Evolutionary conservation across 2,888 invertebrate species (phyloP).

Genomic region (Cephus pulcher): DNA sequence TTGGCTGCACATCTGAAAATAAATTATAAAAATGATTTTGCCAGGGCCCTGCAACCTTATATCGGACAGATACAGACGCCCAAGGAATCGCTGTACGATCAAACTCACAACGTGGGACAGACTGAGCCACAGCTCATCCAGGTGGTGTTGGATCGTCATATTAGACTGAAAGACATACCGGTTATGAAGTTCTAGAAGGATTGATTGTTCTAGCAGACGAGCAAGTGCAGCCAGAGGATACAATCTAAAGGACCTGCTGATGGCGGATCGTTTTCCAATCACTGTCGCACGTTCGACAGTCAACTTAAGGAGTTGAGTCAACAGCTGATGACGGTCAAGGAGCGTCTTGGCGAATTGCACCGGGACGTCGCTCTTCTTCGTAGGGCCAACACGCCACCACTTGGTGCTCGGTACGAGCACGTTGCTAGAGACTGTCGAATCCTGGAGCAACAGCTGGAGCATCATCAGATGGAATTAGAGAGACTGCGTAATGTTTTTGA

Average conservation of each 20-base stretch:
- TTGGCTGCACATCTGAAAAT: conserved; percentile 62
- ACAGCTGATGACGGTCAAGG: conserved; percentile 73
- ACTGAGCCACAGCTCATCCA: conserved; percentile 54
- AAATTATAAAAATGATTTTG: conserved; percentile 75
- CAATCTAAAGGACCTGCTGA: conserved; percentile 66
- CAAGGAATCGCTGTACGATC: conserved; percentile 56
- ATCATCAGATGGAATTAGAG: conserved; percentile 74
- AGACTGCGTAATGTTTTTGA: conserved; percentile 72
- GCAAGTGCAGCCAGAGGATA: conserved; percentile 36
- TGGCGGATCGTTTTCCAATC: conserved; percentile 73
- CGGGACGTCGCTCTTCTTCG: conserved; percentile 76
- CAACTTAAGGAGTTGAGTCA: conserved; percentile 73
- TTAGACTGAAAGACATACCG: not conserved
- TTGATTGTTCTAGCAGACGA: conserved; percentile 37
- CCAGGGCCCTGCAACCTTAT: conserved; percentile 73
- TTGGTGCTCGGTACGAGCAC: conserved; percentile 68
- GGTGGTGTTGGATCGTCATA: conserved; percentile 31
- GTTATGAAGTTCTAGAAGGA: not conserved
- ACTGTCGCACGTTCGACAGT: conserved; percentile 73
- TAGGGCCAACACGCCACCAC: conserved; percentile 68
- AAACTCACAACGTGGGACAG: conserved; percentile 44
- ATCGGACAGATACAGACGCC: conserved; percentile 62
- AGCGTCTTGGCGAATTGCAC: conserved; percentile 76
- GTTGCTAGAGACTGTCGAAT: conserved; percentile 71
- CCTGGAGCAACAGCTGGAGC: conserved; percentile 72